These are phyloP conservation scores for Eupsilia transversa DNA, from an alignment of 2,888 invertebrate genomes.

Conservation along the genomic window DNA sequence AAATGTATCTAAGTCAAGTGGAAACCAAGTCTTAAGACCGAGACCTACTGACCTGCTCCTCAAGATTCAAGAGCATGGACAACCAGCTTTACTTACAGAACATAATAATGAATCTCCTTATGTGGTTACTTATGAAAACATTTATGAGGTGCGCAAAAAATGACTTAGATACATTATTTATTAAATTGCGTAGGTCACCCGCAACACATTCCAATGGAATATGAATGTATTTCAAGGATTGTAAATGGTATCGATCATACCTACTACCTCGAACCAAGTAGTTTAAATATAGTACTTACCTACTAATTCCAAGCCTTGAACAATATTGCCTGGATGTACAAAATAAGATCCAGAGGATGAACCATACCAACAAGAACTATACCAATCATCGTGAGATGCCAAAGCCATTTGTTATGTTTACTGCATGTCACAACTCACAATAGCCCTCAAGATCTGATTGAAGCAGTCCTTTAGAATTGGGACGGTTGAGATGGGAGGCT, in stretches of 20 bases:
- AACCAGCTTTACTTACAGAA: conserved; percentile 34
- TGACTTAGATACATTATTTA: conserved; percentile 39
- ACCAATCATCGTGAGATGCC: background rate
- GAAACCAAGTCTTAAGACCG: conserved; percentile 21
- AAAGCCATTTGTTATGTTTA: background rate
- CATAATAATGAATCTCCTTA: conserved; percentile 42
- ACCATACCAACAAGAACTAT: background rate
- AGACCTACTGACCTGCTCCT: conserved; percentile 44
- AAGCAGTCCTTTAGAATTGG: background rate
- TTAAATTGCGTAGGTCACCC: conserved; percentile 5
- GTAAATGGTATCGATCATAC: background rate
- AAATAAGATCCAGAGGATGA: background rate
- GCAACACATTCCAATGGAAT: background rate
- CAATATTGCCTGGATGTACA: background rate
- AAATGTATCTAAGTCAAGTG: conserved; percentile 52
- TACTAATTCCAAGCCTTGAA: too few species aligned
- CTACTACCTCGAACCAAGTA: background rate
- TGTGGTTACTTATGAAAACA: conserved; percentile 33
- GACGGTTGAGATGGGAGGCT: too few species aligned
- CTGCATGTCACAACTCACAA: background rate
- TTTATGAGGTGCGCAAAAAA: conserved; percentile 37
- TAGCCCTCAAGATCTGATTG: background rate
- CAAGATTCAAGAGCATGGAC: conserved; percentile 34
- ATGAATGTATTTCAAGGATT: background rate
- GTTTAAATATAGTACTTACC: too few species aligned